Evolutionary conservation across 2,113 vertebrate species (phyloP).

Genomic region (Mionectes macconnelli): DNA sequence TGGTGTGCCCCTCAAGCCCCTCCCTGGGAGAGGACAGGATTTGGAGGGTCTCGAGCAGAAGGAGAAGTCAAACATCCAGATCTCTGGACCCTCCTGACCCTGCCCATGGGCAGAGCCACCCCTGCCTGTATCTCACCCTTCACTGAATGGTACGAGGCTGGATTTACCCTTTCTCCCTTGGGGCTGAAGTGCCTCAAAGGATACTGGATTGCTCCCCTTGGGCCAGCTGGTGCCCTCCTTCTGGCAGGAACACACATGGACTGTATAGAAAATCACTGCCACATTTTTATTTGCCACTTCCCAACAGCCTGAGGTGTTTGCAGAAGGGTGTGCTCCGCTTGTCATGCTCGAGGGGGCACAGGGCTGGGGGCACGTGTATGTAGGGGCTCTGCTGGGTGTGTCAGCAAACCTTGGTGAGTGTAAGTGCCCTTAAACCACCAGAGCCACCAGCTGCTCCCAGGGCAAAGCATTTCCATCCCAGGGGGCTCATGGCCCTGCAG

Average conservation of each 20-base stretch:
- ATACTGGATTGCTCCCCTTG: neutral
- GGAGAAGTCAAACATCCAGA: neutral
- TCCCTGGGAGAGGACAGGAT: neutral
- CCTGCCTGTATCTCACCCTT: neutral
- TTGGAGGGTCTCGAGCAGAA: neutral
- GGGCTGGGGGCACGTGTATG: accelerated
- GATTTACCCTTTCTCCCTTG: neutral
- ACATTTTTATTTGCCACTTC: constrained; percentile 41
- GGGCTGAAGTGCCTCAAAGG: neutral
- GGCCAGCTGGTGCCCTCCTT: neutral
- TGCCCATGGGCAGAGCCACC: neutral
- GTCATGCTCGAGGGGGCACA: neutral
- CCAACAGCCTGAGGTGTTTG: neutral
- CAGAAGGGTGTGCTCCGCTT: neutral
- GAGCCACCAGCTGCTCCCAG: neutral
- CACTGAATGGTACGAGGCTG: neutral
- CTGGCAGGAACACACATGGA: accelerated
- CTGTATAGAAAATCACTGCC: neutral
- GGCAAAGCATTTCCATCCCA: neutral
- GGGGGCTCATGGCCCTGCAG: accelerated
- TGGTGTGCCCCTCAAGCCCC: neutral
- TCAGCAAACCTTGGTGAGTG: neutral
- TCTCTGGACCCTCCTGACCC: neutral
- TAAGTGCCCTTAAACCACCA: neutral
- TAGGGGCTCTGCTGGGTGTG: neutral